These are phyloP conservation scores for Danio jaintianensis DNA, from an alignment of 2,797 vertebrate species.

Conservation along the genomic window DNA sequence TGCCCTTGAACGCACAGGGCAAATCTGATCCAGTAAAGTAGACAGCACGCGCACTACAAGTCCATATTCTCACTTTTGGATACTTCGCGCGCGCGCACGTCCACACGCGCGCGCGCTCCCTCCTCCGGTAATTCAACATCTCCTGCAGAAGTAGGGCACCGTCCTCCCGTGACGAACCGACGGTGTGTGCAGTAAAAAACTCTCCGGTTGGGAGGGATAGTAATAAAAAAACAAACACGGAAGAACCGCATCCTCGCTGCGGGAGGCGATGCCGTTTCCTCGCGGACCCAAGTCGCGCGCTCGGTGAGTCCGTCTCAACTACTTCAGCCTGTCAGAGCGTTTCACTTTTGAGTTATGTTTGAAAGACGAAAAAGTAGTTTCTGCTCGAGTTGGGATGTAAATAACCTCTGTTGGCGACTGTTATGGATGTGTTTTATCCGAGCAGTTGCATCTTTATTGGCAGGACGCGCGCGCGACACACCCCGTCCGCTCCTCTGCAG, in stretches of 20 bases:
- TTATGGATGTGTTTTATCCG: background rate
- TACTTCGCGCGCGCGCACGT: slow-evolving; percentile 68
- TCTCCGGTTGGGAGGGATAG: slow-evolving; percentile 62
- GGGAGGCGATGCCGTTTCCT: slow-evolving; percentile 26
- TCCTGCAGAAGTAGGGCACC: slow-evolving; percentile 75
- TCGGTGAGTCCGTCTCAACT: slow-evolving; percentile 55
- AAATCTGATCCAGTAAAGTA: slow-evolving; percentile 80
- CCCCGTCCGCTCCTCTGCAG: slow-evolving; percentile 54
- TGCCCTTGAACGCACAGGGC: slow-evolving; percentile 85
- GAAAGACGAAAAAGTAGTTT: slow-evolving; percentile 32
- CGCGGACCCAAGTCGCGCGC: slow-evolving; percentile 17
- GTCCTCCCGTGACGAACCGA: slow-evolving; percentile 56
- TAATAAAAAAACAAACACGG: slow-evolving; percentile 23
- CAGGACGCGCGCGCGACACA: slow-evolving; percentile 52
- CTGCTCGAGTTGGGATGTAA: background rate
- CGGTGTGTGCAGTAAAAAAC: slow-evolving; percentile 68
- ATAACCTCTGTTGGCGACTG: background rate
- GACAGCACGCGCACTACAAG: slow-evolving; percentile 71
- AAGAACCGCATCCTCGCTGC: slow-evolving; percentile 50
- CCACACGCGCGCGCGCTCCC: slow-evolving; percentile 46
- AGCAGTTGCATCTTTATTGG: slow-evolving; percentile 39
- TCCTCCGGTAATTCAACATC: slow-evolving; percentile 64
- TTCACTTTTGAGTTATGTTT: slow-evolving; percentile 39
- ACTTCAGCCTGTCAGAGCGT: slow-evolving; percentile 15
- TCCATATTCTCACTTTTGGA: slow-evolving; percentile 81